Base-by-base conservation (phyloP, 2,113 vertebrate species). In the Bubo bubo region DNA sequence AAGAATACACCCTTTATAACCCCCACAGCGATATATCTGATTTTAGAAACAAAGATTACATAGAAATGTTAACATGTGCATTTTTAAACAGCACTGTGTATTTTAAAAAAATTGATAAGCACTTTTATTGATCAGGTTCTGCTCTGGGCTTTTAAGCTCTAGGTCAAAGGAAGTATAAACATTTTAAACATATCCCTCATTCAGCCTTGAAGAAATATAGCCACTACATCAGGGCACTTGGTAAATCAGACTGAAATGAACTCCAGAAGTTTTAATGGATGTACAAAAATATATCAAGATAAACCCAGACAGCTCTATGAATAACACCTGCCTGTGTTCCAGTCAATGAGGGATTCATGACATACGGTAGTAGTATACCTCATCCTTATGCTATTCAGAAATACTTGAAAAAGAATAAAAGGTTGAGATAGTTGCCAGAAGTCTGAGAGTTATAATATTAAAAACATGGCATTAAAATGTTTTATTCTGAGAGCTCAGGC, bases 341-440 rank as follows among this genome's bases (percentile, higher is more conserved):
- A 93, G 91, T 91, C 62, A 81, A 84, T 26, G 43, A 32, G 12
- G 50, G 95, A 91, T 88, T 90, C 23, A 86, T 74, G 67, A 84
- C 49, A 73, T 97, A 72, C 28, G 84, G 83, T 90, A 95, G 93
- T 72, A 92, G 84, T 23, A 63, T 41, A 90, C 1, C 1, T 4
- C 11, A 47, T 80, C 82, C 70, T 95, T 85, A 91, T 37, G 68
- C 80, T 97, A 93, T 77, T 90, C 39, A 95, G 76, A 95, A 96
- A 97, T 75, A 86, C 35, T 86, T 91, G 32, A 85, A 66, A 95
- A 94, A 95, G 72, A 93, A 90, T 86, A 88, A 89, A 87, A 96
- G 79, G 32, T 41, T 82, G 28, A 79, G 55, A 89, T 53, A 75
- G 79, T 87, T 96, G 80, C 82, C 91, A 92, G 75, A 95, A 90